Base-by-base conservation (phyloP, 2,113 vertebrate species). In the Myotis davidii region DNA sequence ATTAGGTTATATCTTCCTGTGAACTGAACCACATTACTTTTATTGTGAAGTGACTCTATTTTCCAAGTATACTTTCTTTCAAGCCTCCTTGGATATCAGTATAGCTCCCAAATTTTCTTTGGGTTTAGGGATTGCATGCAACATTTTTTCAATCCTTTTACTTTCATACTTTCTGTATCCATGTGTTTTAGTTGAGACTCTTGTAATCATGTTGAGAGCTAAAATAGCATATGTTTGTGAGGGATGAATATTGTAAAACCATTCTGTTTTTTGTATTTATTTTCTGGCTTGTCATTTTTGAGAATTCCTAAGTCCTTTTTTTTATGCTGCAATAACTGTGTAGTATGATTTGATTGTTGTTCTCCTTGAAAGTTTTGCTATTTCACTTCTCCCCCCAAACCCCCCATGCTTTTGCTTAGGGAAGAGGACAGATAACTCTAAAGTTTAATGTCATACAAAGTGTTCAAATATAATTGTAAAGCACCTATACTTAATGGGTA, bases 201-300 rank as follows among this genome's bases (percentile, higher is more conserved):
- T 65, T 32, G 64, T 65, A 65, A 65, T 32, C 64, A 25, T 72
- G 16, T 65, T 54, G 73, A 73, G 20, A 85, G n/a, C 23, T 79
- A 73, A 86, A 90, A 69, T 14, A 11, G 20, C 61, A 54, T 65
- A 42, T 45, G 34, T 34, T 67, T 90, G 9, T 59, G 34, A 52
- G 29, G 17, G 72, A 82, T 23, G 50, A 72, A 54, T 85, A n/a
- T 73, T 73, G 14, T 13, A 81, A 79, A 89, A 85, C 48, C 50
- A 21, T 73, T 90, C 37, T 74, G 69, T 84, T 88, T 81, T 82
- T 69, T 70, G 54, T 42, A 61, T 69, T 90, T 64, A 52, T 79
- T 86, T 91, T 89, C 32, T 90, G 59, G 59, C 20, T 70, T 90
- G 25, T 93, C 59, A 59, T 48, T 86, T 86, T 20, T 94, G 78